Conservation (phyloP, 2,888 invertebrate genomes). For the Morinoia aosen region DNA sequence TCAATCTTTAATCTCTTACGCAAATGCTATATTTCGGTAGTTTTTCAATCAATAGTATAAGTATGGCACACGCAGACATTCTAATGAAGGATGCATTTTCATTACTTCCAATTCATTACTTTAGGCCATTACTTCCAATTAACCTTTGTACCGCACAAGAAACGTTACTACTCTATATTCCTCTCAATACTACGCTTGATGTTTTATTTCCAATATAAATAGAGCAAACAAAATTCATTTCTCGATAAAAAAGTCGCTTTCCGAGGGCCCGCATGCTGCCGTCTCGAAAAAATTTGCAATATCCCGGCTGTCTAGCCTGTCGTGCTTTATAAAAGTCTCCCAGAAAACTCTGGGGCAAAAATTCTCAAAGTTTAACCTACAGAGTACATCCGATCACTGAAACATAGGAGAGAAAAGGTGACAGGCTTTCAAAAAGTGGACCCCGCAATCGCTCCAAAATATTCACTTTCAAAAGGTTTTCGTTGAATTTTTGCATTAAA, state of each 20-base stretch:
- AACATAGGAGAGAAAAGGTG: background rate
- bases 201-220: background rate
- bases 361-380: background rate
- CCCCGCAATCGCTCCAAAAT: background rate
- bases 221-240: background rate
- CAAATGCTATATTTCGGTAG: no score
- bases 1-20: no score
- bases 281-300: background rate
- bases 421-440: constrained; percentile 4
- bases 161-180: background rate
- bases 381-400: background rate
- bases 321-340: constrained; percentile 3
- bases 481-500: background rate
- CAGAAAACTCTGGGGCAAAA: background rate
- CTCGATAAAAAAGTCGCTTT: background rate
- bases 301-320: background rate
- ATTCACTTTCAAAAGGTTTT: background rate
- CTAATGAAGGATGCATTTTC: no score
- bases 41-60: no score
- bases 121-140: no score
- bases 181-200: background rate
- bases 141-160: no score
- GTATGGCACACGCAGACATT: no score
- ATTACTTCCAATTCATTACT: no score
- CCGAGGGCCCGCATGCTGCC: background rate